These are phyloP conservation scores for Channallabes apus DNA, from an alignment of 2,797 vertebrate species.

Conservation along the genomic window DNA sequence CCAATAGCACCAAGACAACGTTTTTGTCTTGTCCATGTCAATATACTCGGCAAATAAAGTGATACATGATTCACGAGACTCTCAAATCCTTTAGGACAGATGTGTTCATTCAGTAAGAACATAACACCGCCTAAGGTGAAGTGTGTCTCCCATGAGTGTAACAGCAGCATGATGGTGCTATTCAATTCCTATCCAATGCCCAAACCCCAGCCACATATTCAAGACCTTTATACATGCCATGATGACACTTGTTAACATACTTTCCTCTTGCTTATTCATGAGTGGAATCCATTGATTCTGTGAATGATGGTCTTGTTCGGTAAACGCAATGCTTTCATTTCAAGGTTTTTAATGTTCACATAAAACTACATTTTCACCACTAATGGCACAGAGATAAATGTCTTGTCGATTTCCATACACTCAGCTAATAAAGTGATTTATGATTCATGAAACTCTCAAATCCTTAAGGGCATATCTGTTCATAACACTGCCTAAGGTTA, in stretches of 20 bases:
- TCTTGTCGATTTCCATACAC: neutral
- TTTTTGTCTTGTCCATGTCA: neutral
- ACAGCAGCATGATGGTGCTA: no score
- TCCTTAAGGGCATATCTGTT: neutral
- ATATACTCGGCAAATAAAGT: neutral
- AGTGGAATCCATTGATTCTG: no score
- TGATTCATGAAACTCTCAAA: slow-evolving; percentile 3
- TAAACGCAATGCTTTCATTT: neutral
- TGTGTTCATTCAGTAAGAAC: neutral
- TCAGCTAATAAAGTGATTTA: neutral
- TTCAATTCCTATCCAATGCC: no score
- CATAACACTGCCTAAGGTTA: neutral
- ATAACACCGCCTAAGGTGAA: neutral
- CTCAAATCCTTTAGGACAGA: neutral
- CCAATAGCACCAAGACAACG: neutral
- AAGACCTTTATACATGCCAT: neutral
- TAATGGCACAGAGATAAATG: neutral
- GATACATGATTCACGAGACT: neutral
- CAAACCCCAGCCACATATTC: neutral
- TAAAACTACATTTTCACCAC: no score
- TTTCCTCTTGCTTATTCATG: no score
- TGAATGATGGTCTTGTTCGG: no score
- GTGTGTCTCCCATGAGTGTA: no score
- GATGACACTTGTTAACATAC: no score
- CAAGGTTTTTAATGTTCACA: no score